A percentile compares a stretch with the other conserved stretches of the same genome.
Evolutionary conservation across 2,888 invertebrate species (phyloP).

Genomic region (Sinopyrophorus schimmeli): DNA sequence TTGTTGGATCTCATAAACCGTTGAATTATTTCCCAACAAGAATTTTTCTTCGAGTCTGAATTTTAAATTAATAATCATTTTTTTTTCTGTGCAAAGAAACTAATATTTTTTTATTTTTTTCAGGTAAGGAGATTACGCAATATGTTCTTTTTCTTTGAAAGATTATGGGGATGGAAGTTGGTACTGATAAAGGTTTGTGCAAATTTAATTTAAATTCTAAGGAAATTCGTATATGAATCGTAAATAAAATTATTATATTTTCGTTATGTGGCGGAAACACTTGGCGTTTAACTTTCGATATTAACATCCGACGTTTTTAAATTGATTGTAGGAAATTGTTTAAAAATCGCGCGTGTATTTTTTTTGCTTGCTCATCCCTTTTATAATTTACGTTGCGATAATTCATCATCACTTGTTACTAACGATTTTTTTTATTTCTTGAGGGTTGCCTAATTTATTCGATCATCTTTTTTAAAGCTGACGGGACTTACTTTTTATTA

Average conservation of each 20-base stretch:
- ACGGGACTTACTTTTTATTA: background rate
- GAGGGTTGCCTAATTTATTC: background rate
- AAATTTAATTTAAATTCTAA: background rate
- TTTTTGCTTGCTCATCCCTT: background rate
- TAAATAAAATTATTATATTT: too few species aligned
- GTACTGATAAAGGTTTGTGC: background rate
- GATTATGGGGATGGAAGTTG: background rate
- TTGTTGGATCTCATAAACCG: too few species aligned
- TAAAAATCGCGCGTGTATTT: constrained; percentile 2
- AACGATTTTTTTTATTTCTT: constrained; percentile 3
- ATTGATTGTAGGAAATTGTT: constrained; percentile 13
- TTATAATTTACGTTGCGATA: background rate
- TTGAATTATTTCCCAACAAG: too few species aligned
- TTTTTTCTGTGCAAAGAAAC: background rate
- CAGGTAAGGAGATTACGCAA: background rate
- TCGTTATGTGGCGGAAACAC: too few species aligned
- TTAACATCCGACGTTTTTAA: constrained; percentile 4
- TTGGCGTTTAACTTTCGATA: background rate
- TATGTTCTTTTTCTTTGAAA: background rate
- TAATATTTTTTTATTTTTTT: constrained; percentile 1
- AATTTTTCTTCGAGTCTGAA: background rate
- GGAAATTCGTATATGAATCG: too few species aligned
- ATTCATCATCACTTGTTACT: constrained; percentile 3
- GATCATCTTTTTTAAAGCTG: background rate
- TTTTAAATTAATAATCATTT: background rate